These are phyloP conservation scores for Alcedo quadribrachys DNA, from an alignment of 2,797 vertebrate genomes.

Conservation along the genomic window DNA sequence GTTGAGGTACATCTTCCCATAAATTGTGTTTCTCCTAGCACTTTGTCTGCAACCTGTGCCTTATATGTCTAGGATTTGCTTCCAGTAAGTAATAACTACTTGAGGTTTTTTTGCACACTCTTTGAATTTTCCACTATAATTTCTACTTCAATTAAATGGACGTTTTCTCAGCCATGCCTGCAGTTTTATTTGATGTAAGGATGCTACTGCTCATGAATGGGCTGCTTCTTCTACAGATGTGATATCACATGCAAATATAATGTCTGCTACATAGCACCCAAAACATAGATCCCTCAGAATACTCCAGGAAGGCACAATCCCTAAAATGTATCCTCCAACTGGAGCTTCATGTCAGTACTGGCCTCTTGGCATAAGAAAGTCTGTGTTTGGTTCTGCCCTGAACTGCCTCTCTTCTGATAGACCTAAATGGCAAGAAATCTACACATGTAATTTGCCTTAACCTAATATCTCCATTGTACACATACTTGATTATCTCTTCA, in stretches of 20 bases:
- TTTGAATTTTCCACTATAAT: neutral
- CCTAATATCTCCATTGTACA: neutral
- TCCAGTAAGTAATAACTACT: neutral
- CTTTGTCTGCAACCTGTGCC: neutral
- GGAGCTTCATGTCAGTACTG: neutral
- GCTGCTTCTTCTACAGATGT: conserved; percentile 12
- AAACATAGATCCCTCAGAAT: neutral
- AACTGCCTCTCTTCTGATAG: neutral
- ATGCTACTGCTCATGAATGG: neutral
- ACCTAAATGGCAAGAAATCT: accelerated
- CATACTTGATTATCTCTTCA: neutral
- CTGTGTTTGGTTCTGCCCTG: neutral
- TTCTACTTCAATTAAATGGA: neutral
- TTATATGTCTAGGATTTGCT: neutral
- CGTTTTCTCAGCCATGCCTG: neutral
- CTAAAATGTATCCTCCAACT: neutral
- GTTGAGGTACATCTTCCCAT: neutral
- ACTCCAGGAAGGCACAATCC: neutral
- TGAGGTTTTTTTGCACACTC: neutral
- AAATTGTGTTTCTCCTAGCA: neutral
- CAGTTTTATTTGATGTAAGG: neutral
- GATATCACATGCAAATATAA: neutral
- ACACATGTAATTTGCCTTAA: neutral
- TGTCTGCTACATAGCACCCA: neutral
- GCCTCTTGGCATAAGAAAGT: neutral